These are phyloP conservation scores for Haliclona indistincta DNA, from an alignment of 37 sponge, comb jelly and placozoan genomes.

Conservation along the genomic window DNA sequence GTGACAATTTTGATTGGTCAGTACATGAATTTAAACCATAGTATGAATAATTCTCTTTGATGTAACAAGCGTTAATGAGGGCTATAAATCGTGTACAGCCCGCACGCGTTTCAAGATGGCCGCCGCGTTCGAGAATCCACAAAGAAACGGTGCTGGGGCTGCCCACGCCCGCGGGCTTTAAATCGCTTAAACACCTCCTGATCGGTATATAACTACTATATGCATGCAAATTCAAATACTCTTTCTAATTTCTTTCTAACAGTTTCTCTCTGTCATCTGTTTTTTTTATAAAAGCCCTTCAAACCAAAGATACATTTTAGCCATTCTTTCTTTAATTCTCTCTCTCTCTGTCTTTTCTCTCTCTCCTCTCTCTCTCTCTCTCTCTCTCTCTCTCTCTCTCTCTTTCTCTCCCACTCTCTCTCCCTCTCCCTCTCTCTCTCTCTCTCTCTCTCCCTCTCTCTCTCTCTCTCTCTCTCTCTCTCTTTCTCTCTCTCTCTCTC, in stretches of 20 bases:
- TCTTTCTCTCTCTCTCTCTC: constrained; percentile 5
- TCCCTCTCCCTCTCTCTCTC: constrained; percentile 1
- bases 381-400: constrained; percentile 1
- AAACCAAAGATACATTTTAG: constrained; percentile 35
- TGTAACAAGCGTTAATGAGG: no score
- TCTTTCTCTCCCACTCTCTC: not conserved
- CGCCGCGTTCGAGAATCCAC: no score
- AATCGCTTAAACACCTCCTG: no score
- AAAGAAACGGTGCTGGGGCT: no score
- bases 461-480: no score
- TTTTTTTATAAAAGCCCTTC: not conserved
- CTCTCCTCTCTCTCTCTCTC: constrained; percentile 1
- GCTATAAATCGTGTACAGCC: no score
- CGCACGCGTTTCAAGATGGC: no score
- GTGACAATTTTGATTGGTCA: constrained; percentile 97
- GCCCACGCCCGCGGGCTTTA: no score
- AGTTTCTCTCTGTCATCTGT: constrained; percentile 7
- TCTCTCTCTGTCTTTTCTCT: not conserved
- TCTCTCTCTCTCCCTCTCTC: constrained; percentile 2
- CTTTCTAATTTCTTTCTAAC: not conserved
- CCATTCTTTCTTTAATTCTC: constrained; percentile 54
- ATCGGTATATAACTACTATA: no score
- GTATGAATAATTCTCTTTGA: not conserved
- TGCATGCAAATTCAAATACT: no score
- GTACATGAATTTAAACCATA: not conserved